A percentile compares a stretch with the other conserved stretches of the same genome.
phyloP scores from a whole-genome alignment of 1,140 invertebrate genomes.

The Copidosoma floridanum region DNA sequence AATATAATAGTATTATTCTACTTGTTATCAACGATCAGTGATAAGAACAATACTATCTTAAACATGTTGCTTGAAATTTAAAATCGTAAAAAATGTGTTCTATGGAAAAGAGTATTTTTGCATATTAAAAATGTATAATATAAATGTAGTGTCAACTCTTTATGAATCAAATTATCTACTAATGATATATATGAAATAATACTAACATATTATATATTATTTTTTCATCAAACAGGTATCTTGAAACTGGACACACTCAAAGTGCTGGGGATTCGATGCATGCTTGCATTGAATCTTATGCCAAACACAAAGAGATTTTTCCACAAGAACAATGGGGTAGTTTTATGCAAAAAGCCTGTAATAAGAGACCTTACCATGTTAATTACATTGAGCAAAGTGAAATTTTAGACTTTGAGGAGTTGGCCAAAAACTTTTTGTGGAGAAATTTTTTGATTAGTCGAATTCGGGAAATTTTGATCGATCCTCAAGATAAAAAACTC shows the following conservation, averaged over 20 bases:
- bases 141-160: no score
- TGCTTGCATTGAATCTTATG: background rate
- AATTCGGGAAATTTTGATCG: background rate
- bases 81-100: no score
- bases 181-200: background rate
- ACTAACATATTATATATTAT: background rate
- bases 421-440: background rate
- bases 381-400: background rate
- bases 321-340: background rate
- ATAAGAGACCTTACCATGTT: background rate
- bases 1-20: no score
- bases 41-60: no score
- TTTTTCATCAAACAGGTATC: background rate
- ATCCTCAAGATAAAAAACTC: background rate
- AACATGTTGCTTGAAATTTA: no score
- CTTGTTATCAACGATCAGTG: no score
- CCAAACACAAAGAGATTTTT: background rate
- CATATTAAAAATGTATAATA: no score
- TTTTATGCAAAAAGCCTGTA: background rate
- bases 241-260: slow-evolving; percentile 12
- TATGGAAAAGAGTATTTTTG: no score
- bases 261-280: slow-evolving; percentile 5
- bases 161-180: slow-evolving; percentile 15
- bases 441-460: background rate
- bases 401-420: background rate